Percentiles rank a stretch among this genome's conserved stretches.
These are phyloP conservation scores for Falcaria lacertinaria DNA, from an alignment of 2,888 invertebrate species.

Conservation along the genomic window DNA sequence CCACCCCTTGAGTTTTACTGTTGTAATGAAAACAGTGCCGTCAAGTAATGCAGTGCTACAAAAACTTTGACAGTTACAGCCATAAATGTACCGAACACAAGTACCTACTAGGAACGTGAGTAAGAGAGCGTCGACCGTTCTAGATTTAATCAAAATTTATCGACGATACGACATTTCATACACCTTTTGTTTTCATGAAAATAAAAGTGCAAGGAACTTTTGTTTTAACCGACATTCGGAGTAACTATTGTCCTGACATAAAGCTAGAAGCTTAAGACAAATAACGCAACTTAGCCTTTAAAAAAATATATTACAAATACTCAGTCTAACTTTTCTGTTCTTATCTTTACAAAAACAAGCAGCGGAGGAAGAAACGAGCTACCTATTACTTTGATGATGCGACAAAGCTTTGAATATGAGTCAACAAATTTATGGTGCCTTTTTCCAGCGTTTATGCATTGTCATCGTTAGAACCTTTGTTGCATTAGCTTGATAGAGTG, in stretches of 20 bases:
- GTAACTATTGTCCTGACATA: not conserved
- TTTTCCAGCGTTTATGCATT: constrained; percentile 32
- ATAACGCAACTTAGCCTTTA: constrained; percentile 28
- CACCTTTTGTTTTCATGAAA: not conserved
- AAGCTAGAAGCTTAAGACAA: constrained; percentile 9
- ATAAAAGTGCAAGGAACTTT: not conserved
- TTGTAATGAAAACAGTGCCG: constrained; percentile 54
- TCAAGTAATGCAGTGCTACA: constrained; percentile 29
- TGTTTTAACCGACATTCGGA: not conserved
- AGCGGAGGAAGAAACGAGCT: constrained; percentile 46
- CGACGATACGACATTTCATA: not conserved
- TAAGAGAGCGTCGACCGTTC: constrained; percentile 4
- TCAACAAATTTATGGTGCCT: constrained; percentile 34
- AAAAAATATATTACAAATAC: constrained; percentile 26
- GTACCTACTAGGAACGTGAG: constrained; percentile 7
- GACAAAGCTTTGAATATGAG: constrained; percentile 55
- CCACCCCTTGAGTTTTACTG: constrained; percentile 26
- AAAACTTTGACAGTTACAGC: constrained; percentile 18
- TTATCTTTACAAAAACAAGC: constrained; percentile 48
- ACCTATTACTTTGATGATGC: constrained; percentile 60
- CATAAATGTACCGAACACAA: constrained; percentile 17
- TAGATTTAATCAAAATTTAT: constrained; percentile 11
- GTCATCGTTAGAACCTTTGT: constrained; percentile 33
- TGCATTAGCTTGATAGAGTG: constrained; percentile 20
- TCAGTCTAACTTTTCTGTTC: constrained; percentile 28